phyloP scores from a whole-genome alignment of 2,888 invertebrate species.

The Globia sparganii region DNA sequence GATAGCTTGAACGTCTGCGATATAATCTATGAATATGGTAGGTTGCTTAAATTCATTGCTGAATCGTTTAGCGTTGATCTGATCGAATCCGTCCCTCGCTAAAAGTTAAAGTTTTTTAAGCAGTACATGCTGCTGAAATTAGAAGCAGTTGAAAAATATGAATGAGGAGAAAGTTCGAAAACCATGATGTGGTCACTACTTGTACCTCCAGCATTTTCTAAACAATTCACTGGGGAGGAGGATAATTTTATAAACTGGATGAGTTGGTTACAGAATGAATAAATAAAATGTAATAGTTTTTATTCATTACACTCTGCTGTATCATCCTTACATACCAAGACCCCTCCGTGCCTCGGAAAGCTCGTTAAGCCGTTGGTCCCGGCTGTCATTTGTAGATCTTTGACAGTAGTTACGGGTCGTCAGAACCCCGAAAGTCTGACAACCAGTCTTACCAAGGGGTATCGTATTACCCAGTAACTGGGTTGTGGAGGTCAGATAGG shows the following conservation, averaged over 20 bases:
- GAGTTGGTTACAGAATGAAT: neutral
- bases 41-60: neutral
- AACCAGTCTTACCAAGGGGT: no score
- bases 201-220: neutral
- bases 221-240: neutral
- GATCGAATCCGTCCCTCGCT: neutral
- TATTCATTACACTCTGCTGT: no score
- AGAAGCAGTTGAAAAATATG: neutral
- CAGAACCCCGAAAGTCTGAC: no score
- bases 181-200: neutral
- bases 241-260: neutral
- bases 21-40: neutral
- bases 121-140: neutral
- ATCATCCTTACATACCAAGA: no score
- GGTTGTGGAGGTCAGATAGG: no score
- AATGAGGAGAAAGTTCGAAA: neutral
- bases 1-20: neutral
- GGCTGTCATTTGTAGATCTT: no score
- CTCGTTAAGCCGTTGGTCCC: no score
- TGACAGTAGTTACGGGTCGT: no score
- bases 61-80: neutral
- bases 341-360: no score
- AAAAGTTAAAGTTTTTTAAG: neutral
- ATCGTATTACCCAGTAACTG: no score
- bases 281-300: neutral